phyloP scores from a whole-genome alignment of 2,888 invertebrate genomes.

The Drosophila sordidapex region DNA sequence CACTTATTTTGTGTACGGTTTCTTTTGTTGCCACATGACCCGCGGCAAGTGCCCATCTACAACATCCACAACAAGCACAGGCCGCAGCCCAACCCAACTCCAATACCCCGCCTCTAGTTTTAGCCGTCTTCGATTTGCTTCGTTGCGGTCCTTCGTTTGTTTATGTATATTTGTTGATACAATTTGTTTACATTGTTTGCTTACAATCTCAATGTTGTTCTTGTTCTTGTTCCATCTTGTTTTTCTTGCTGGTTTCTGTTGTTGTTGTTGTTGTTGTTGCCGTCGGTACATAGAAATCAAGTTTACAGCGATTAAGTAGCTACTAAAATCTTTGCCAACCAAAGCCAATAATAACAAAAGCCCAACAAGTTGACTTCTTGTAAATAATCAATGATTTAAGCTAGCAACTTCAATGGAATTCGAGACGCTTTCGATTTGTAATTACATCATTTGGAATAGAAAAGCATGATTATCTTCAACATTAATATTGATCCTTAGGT shows the following conservation, averaged over 20 bases:
- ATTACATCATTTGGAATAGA: constrained; percentile 7
- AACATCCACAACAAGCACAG: constrained; percentile 25
- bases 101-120: background rate
- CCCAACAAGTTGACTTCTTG: constrained; percentile 27
- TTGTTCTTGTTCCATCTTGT: constrained; percentile 25
- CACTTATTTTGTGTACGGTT: constrained; percentile 53
- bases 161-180: constrained; percentile 79
- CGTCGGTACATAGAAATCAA: constrained; percentile 59
- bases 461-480: constrained; percentile 5
- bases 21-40: constrained; percentile 75
- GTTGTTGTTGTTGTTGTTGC: constrained; percentile 26
- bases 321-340: constrained; percentile 61
- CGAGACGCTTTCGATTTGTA: constrained; percentile 1
- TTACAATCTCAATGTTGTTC: constrained; percentile 67
- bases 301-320: constrained; percentile 75
- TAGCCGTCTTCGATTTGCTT: constrained; percentile 36
- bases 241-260: constrained; percentile 11
- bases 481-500: background rate
- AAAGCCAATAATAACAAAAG: constrained; percentile 56
- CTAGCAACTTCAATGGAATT: constrained; percentile 6
- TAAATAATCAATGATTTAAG: constrained; percentile 11
- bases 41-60: constrained; percentile 55
- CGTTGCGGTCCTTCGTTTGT: constrained; percentile 68
- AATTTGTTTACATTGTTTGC: constrained; percentile 80
- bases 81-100: constrained; percentile 2